These are phyloP conservation scores for Eciton burchellii DNA, from an alignment of 1,140 invertebrate species.

Conservation along the genomic window DNA sequence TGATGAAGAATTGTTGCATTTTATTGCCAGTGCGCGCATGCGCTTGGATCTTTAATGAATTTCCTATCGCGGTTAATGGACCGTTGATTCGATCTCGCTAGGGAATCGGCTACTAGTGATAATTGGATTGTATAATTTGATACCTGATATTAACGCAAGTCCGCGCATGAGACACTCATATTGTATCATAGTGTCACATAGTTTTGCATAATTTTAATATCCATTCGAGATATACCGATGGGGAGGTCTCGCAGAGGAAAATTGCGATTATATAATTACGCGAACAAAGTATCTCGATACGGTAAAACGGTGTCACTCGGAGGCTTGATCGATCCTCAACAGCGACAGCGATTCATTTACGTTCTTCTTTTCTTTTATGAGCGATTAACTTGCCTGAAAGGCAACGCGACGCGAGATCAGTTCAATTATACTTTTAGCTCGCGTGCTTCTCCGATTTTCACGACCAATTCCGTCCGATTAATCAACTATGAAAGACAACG, in stretches of 20 bases:
- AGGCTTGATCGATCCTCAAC: slow-evolving; percentile 9
- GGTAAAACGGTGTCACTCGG: neutral
- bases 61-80: neutral
- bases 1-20: slow-evolving; percentile 2
- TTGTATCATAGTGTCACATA: slow-evolving; percentile 19
- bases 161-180: neutral
- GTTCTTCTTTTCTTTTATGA: slow-evolving; percentile 18
- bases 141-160: neutral
- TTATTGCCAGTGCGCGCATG: neutral
- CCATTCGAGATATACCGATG: neutral
- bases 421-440: slow-evolving; percentile 45
- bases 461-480: slow-evolving; percentile 50
- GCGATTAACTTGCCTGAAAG: slow-evolving; percentile 44
- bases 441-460: slow-evolving; percentile 6
- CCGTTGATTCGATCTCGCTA: neutral
- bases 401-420: slow-evolving; percentile 22
- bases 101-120: neutral
- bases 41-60: neutral
- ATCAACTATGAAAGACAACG: slow-evolving; percentile 23
- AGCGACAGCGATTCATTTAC: slow-evolving; percentile 20
- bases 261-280: slow-evolving; percentile 21
- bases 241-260: neutral
- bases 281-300: slow-evolving; percentile 24
- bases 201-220: slow-evolving; percentile 3
- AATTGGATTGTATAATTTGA: neutral